Evolutionary conservation across 2,113 vertebrate genomes (phyloP), one percentile per base, ranked within the genome.

Genomic region (Prinia subflava): DNA sequence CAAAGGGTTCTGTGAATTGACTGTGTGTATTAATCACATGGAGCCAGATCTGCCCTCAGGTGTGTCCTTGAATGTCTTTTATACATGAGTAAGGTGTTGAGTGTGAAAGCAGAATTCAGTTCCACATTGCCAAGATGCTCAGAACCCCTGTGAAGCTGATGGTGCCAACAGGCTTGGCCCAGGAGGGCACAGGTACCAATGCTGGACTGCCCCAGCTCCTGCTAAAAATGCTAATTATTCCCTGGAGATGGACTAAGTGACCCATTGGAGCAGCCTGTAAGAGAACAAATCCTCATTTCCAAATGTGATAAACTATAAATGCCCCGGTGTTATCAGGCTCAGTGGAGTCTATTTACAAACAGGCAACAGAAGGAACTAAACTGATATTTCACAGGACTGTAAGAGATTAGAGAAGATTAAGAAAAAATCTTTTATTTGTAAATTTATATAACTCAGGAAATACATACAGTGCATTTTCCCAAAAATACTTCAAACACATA

Each of bases 11-110:
- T 67, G 73, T 52, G 79, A 94, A 94, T 56, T 87, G 53, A 37
- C 65, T 63, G 31, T 12, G 50, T 47, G 41, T 41, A 7, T 70
- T 96, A 92, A 95, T 67, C 39, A 90, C 87, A 42, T 9, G 10
- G 71, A 90, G 50, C 39, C 87, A 78, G 65, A 33, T 64, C 64
- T 73, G 28, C 70, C 71, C 93, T 90, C 92, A 96, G 84, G 89
- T 93, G 86, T 37, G 49, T 68, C 87, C 52, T 47, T 70, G 35
- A 88, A 87, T 21, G 27, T 50, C 63, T 84, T 84, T 41, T 35
- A 24, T 17, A 39, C 5, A 23, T 0, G 17, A 69, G 13, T 30
- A 35, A 92, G 57, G 27, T 56, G 67, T 25, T 77, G 33, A 86
- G 83, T 56, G 33, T 53, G 69, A 74, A 94, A 89, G 39, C 12